Base-by-base conservation (phyloP, 2,797 vertebrate species). In the Phrynocephalus forsythii region DNA sequence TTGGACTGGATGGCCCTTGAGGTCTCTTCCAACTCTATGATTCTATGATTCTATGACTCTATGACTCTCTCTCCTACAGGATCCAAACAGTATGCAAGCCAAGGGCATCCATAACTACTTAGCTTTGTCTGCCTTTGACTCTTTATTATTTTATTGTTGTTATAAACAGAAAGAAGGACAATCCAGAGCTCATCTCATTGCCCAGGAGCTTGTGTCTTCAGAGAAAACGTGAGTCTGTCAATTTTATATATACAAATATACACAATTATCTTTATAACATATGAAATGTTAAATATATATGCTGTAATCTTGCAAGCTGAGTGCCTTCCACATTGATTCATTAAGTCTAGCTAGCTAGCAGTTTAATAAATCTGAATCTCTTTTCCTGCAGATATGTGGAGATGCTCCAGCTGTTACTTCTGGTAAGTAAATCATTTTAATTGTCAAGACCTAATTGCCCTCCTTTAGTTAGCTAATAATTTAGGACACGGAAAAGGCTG, bases 151-250 rank as follows among this genome's bases (percentile, higher is more conserved):
- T 48, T 33, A 1, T 56, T 73, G 0, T 92, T 95, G 79, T 87
- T 88, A 82, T 92, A 89, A 9, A 75, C 97, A 99, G 98, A 96
- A 96, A 89, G 98, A 98, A 33, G 98, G 97, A 88, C 97, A 97
- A 88, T 98, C 98, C 92, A 97, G 98, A 95, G 97, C 98, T 79
- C 97, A 97, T 86, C 97, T 98, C 93, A 96, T 98, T 20, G 98
- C 97, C 8, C 98, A 98, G 95, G 98, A 99, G 38, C 96, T 99
- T 94, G 93, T 98, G 95, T 97, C 98, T 90, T 98, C 98, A 2
- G 99, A 99, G 95, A 98, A 97, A 97, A 82, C 82, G 99, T 99
- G 95, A 99, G 98, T 98, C 86, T 79, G 79, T 33, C 85, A n/a
- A 76, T 73, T 38, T 80, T 80, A 33, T 3, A 80, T 22, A 80